Base-by-base conservation (phyloP, 92 coral and sea anemone genomes). In the Ricordea florida region DNA sequence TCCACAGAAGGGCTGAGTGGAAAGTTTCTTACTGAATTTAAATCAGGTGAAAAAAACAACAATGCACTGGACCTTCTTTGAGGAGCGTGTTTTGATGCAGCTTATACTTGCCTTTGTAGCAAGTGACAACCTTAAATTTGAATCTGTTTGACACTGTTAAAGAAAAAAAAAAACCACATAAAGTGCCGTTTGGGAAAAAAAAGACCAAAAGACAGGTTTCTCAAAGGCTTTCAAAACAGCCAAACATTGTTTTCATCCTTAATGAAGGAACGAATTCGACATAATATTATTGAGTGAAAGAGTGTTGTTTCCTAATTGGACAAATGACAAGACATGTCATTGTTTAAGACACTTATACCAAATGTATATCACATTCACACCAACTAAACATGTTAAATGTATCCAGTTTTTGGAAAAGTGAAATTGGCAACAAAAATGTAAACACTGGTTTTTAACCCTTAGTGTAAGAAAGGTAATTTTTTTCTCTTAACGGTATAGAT, bases 41-140 rank as follows among this genome's bases (percentile, higher is more conserved):
- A 77, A 58, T 69, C 80, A 27, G 85, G 85, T 35, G 85, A 85
- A 57, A 70, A n/a, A 69, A 9, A 38, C 38, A 38, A 70, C 80
- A 51, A 81, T 69, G 13, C 90, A 85, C 29, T 78, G 90, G 85
- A 78, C 90, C 11, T 10, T 78, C 45, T 78, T 85, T 62, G 90
- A 85, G 47, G 90, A 85, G 72, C 90, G 75, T 57, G 84, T 83
- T 23, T 67, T 76, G 43, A 76, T 76, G 66, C 16, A 76, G 50
- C 32, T 85, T 6, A 40, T 85, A 34, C 63, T 85, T 18, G 75
- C 70, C 3, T 76, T 85, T 35, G 44, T 78, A 38, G 68, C 85
- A 70, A 51, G n/a, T 17, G 69, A 78, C 60, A 71, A 71, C 21
- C 77, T 85, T 27, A 76, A 85, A 24, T 31, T 69, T 15, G 60